Evolutionary conservation across 2,888 invertebrate species (phyloP), one percentile per base, ranked within the genome.

Genomic region (Leptopterna dolabrata): DNA sequence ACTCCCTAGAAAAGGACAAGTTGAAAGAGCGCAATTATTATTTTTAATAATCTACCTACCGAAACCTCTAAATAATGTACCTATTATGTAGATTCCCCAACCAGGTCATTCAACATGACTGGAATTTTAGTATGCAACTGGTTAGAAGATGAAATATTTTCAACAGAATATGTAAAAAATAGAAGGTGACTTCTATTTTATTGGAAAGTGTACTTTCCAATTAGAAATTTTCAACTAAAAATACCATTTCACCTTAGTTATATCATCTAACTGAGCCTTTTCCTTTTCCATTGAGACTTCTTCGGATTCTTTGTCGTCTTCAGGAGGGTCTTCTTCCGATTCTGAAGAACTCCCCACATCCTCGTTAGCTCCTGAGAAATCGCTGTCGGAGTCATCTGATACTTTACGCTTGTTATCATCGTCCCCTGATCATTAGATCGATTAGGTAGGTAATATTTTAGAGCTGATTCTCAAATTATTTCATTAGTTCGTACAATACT

Each of bases 311-410:
- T 7, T 19, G 41, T 78, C 78, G 78, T 78, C 24, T 45, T 16
- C 45, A 0, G 14, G 13, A 7, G n/a, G 2, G 24, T 78, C 41
- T 11, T 78, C 78, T 24, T 41, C 78, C 43, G 78, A 43, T n/a
- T 76, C 76, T 3, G 43, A 45, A 19, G 36, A 36, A 45, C 78
- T 78, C 13, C 43, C 43, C 1, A 78, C 27, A 1, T 78, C 78
- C 27, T 78, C 78, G 45, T 78, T 78, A 14, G 78, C 78, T 2
- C 41, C 78, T 0, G 78, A 78, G 24, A 78, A 45, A 19, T 78
- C 78, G 19, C 78, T 78, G 14, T 78, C 78, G n/a, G 36, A 73
- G 19, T 73, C 36, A 36, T 73, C 73, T 9, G 73, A 36, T 1
- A 19, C 14, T 73, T 73, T 73, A 14, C 73, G 27, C 41, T 73